These are phyloP conservation scores for Eriosoma lanigerum DNA, from an alignment of 1,140 invertebrate genomes.

Conservation along the genomic window DNA sequence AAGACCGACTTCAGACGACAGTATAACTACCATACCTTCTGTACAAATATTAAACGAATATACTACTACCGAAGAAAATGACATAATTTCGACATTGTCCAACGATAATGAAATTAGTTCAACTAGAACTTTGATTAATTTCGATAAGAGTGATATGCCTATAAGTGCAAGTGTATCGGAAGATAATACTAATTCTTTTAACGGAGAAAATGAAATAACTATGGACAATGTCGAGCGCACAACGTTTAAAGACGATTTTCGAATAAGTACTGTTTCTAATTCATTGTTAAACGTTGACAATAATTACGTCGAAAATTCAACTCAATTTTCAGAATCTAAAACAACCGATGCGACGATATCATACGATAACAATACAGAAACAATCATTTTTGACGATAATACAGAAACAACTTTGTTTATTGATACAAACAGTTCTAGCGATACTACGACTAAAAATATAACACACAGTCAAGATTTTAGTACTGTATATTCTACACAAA, in stretches of 20 bases:
- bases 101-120: not conserved
- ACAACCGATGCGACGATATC: not conserved
- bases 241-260: not conserved
- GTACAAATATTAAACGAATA: not conserved
- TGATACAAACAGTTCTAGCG: not conserved
- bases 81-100: no score
- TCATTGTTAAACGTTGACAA: not conserved
- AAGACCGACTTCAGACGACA: not conserved
- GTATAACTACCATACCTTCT: not conserved
- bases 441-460: not conserved
- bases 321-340: not conserved
- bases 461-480: no score
- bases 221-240: not conserved
- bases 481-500: not conserved
- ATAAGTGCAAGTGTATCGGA: not conserved
- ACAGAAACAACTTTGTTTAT: not conserved
- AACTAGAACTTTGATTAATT: not conserved
- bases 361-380: not conserved
- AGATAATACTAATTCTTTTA: not conserved
- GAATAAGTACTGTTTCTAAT: not conserved
- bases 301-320: not conserved
- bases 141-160: not conserved
- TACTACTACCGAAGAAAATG: not conserved
- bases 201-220: slow-evolving; percentile 5
- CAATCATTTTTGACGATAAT: not conserved